Evolutionary conservation across 2,888 invertebrate genomes (phyloP).

Genomic region (Platynereis dumerilii): DNA sequence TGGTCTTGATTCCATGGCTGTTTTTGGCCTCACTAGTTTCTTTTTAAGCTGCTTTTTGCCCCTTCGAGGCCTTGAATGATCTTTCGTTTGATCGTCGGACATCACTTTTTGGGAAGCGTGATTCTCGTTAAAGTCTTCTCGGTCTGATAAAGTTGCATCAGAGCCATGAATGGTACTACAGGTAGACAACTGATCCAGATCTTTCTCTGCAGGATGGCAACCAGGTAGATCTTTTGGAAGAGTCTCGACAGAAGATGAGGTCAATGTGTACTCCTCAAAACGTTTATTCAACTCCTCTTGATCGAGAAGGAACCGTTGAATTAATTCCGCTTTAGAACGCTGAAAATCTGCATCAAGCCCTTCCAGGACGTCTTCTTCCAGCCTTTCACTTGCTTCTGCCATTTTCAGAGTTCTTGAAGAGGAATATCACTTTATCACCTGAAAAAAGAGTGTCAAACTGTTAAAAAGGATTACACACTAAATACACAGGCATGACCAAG

Average conservation of each 20-base stretch:
- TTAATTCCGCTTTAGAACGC: conserved; percentile 20
- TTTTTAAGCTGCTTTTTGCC: conserved; percentile 15
- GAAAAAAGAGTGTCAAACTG: no score
- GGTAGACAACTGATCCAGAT: no score
- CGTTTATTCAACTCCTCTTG: conserved; percentile 21
- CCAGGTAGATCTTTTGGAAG: background rate
- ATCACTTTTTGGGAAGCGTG: background rate
- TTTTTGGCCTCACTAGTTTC: conserved; percentile 16
- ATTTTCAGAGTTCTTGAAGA: no score
- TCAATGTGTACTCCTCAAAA: conserved; percentile 20
- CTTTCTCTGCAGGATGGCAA: no score
- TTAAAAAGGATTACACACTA: no score
- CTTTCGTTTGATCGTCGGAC: conserved; percentile 10
- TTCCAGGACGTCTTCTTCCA: conserved; percentile 16
- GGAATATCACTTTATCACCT: no score
- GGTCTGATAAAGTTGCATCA: no score
- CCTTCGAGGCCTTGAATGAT: conserved; percentile 8
- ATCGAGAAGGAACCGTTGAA: conserved; percentile 20
- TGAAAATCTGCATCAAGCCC: conserved; percentile 23
- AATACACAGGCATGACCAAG: no score
- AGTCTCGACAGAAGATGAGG: background rate
- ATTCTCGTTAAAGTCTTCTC: background rate
- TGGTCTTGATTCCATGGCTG: conserved; percentile 7
- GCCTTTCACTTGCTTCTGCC: background rate
- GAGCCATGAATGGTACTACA: no score